Evolutionary conservation across 2,113 vertebrate species (phyloP), one percentile per base, ranked within the genome.

Genomic region (Ptychochromis oligacanthus): DNA sequence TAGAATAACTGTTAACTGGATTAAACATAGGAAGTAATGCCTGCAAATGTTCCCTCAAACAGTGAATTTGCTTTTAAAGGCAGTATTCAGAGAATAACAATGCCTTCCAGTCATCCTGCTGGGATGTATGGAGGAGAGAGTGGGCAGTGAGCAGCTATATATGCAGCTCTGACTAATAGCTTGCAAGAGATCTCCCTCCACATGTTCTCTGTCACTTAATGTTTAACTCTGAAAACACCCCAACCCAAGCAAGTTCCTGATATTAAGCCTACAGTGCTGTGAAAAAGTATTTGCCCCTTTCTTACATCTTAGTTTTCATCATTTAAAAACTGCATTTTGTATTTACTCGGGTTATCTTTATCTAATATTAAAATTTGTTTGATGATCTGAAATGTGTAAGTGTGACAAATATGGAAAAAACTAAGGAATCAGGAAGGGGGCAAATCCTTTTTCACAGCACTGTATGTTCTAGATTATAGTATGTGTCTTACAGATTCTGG

Each of bases 121-220:
- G 83, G 43, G 67, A 87, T 79, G 86, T 90, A 88, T 88, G 80
- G 89, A 92, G 85, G 86, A 90, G 86, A 43, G 88, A 86, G 92
- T 91, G 87, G 91, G 91, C 84, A 80, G 87, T 12, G 22, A 67
- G 76, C 28, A 55, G 78, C 83, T 93, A 86, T 90, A 88, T 91
- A 87, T 92, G 85, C 75, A 75, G 60, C 91, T 89, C 88, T 92
- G 88, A 92, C 89, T 92, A 90, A 92, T 0, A 84, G 87, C 84
- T 36, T 86, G 77, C 78, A 36, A 78, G 62, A 89, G 80, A 62
- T 77, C 67, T 80, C 82, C 74, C 38, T 86, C 82, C 76, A 82
- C 86, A 58, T 84, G 67, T 77, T 85, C 49, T 40, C 26, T 62
- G 28, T 88, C 67, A 80, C 54, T 82, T 67, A 12, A 11, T 52